These are phyloP conservation scores for Spongilla lacustris DNA, from an alignment of 37 sponge, comb jelly and placozoan species.

Conservation along the genomic window DNA sequence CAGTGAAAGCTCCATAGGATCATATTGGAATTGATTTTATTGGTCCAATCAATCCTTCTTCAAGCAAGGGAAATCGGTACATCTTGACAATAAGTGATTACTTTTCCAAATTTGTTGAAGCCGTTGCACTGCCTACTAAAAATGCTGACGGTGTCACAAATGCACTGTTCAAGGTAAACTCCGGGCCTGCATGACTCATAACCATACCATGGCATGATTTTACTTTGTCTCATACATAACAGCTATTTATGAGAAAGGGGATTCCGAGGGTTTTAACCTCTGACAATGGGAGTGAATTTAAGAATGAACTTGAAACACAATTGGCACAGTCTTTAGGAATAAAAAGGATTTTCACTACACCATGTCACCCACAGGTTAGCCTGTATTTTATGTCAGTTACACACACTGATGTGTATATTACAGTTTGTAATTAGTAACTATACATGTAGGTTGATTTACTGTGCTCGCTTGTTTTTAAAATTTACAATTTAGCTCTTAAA, in stretches of 20 bases:
- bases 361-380: constrained; percentile 69
- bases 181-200: neutral
- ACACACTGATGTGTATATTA: neutral
- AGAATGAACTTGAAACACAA: constrained; percentile 45
- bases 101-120: constrained; percentile 69
- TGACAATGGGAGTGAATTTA: constrained; percentile 65
- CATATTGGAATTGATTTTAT: constrained; percentile 79
- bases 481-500: constrained; percentile 9
- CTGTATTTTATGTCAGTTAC: neutral
- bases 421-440: neutral
- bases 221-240: neutral
- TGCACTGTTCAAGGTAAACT: constrained; percentile 73
- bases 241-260: constrained; percentile 76
- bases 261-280: constrained; percentile 49
- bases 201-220: neutral
- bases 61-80: constrained; percentile 36
- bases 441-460: neutral
- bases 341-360: constrained; percentile 45
- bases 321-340: constrained; percentile 38
- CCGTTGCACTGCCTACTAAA: constrained; percentile 43
- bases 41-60: constrained; percentile 44
- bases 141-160: constrained; percentile 41
- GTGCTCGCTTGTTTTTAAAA: neutral
- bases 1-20: constrained; percentile 72
- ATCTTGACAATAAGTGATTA: constrained; percentile 79